Conservation (phyloP, 2,113 vertebrate genomes). For the Copsychus sechellarum region DNA sequence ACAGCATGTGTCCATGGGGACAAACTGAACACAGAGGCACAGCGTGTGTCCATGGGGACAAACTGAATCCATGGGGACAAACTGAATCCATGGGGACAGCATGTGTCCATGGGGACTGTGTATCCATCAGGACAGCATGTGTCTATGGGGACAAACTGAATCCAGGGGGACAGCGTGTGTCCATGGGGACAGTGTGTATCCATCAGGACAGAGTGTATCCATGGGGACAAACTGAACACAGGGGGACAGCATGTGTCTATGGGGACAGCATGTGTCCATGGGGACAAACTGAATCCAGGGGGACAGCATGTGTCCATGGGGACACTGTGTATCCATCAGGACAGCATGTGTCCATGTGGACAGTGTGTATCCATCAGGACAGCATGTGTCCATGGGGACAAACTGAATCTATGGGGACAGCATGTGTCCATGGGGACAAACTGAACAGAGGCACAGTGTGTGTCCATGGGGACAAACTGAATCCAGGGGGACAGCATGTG, state of each 20-base stretch:
- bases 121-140: not conserved
- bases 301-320: not conserved
- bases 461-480: not conserved
- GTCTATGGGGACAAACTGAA: rapidly evolving
- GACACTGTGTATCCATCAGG: not conserved
- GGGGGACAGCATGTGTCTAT: rapidly evolving
- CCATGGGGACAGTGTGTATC: rapidly evolving
- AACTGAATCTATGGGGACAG: not conserved
- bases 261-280: not conserved
- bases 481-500: too few species aligned
- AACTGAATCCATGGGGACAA: not conserved
- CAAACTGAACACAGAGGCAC: rapidly evolving
- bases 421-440: not conserved
- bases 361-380: not conserved
- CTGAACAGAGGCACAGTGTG: not conserved
- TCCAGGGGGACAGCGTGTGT: too few species aligned
- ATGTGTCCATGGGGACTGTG: not conserved
- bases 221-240: rapidly evolving
- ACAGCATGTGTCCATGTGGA: not conserved
- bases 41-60: not conserved
- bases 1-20: not conserved
- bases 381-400: not conserved
- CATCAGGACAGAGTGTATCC: rapidly evolving
- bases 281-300: not conserved
- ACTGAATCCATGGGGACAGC: rapidly evolving